These are phyloP conservation scores for Scaptomyza tumidula DNA, from an alignment of 2,888 invertebrate species.

Conservation along the genomic window DNA sequence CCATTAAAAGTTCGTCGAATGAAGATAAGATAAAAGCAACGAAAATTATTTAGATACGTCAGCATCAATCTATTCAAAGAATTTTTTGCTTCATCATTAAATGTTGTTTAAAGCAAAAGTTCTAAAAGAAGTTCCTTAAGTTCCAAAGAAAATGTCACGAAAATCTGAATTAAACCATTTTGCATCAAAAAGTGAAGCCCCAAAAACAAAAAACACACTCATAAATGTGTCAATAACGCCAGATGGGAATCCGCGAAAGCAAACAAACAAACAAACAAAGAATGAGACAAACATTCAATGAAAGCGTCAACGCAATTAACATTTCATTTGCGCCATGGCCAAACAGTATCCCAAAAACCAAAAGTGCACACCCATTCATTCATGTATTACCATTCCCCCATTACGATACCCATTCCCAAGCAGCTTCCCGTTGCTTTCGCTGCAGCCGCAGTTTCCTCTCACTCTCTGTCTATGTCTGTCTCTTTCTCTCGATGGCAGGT, in stretches of 20 bases:
- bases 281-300: constrained; percentile 48
- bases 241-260: constrained; percentile 30
- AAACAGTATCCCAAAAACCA: background rate
- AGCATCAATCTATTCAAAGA: too few relatives aligned
- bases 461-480: background rate
- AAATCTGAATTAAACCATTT: too few relatives aligned
- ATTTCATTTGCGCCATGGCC: constrained; percentile 29
- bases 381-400: background rate
- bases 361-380: constrained; percentile 5
- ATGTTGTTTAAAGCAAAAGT: too few relatives aligned
- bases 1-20: constrained; percentile 30
- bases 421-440: constrained; percentile 37
- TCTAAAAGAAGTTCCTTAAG: too few relatives aligned
- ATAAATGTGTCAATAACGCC: constrained; percentile 23
- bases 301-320: constrained; percentile 60
- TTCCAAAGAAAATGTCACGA: too few relatives aligned
- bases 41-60: constrained; percentile 41
- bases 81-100: too few relatives aligned
- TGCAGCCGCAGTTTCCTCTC: constrained; percentile 25
- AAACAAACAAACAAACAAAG: constrained; percentile 27
- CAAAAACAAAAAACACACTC: background rate
- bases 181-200: background rate
- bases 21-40: constrained; percentile 63
- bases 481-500: constrained; percentile 5
- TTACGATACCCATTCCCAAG: background rate